phyloP scores from a whole-genome alignment of 2,797 vertebrate species.

The Poeciliopsis paucimaculata region DNA sequence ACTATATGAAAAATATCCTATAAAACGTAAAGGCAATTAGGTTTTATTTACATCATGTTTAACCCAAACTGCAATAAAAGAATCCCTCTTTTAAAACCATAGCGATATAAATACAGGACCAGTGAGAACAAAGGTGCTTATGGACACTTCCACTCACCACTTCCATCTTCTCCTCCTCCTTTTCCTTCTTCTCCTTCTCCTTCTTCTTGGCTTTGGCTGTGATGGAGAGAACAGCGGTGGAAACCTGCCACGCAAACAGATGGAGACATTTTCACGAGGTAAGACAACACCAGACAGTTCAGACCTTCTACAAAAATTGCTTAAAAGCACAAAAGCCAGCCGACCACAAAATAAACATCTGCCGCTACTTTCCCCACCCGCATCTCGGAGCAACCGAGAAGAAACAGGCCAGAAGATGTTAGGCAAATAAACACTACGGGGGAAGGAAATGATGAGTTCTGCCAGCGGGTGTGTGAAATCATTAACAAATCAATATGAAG shows the following conservation, averaged over 20 bases:
- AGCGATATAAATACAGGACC: neutral
- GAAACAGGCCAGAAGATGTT: constrained; percentile 28
- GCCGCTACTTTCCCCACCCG: constrained; percentile 28
- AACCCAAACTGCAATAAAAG: neutral
- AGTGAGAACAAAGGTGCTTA: neutral
- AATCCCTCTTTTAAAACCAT: constrained; percentile 1
- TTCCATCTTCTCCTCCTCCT: constrained; percentile 98
- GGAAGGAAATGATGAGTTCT: constrained; percentile 32
- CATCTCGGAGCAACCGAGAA: constrained; percentile 26
- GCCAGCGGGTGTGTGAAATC: constrained; percentile 31
- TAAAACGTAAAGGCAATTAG: neutral
- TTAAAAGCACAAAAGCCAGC: constrained; percentile 39
- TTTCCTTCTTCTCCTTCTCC: constrained; percentile 97
- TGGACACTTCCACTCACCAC: constrained; percentile 85
- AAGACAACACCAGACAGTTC: constrained; percentile 52
- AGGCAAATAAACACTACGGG: constrained; percentile 42
- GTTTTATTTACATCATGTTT: neutral
- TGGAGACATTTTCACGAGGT: constrained; percentile 41
- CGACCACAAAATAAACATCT: constrained; percentile 51
- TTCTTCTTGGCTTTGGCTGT: constrained; percentile 99
- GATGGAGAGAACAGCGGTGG: constrained; percentile 97
- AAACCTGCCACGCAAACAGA: constrained; percentile 84
- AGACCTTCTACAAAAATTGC: constrained; percentile 48
- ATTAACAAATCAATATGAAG: constrained; percentile 50
- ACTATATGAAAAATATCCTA: neutral